A percentile compares a stretch with the other conserved stretches of the same genome.
Conservation (phyloP, 2,888 invertebrate species). For the Lithophane socia region DNA sequence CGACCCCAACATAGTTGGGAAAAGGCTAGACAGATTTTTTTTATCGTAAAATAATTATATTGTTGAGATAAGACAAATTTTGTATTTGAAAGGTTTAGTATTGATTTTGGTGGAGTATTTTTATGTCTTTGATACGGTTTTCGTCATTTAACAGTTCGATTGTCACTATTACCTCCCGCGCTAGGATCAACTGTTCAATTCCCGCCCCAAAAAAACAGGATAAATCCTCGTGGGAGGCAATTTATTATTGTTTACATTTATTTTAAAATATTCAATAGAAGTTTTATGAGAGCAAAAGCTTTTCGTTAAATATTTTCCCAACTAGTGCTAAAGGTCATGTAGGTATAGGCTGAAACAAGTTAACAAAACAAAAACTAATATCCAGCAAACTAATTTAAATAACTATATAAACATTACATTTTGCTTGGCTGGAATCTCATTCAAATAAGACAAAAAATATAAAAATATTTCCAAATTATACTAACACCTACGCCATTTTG, state of each 20-base stretch:
- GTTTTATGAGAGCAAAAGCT: not conserved
- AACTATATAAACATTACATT: not conserved
- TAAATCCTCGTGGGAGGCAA: not conserved
- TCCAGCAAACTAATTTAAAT: not conserved
- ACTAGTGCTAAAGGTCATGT: constrained; percentile 1
- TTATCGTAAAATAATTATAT: not conserved
- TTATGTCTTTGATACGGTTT: not conserved
- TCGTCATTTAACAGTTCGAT: not conserved
- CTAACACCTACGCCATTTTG: constrained; percentile 1
- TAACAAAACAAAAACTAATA: not conserved
- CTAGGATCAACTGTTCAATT: no score
- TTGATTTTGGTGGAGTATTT: not conserved
- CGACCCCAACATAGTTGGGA: no score
- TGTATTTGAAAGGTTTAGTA: not conserved
- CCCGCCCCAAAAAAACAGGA: not conserved
- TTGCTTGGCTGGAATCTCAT: not conserved
- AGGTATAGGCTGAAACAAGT: constrained; percentile 17
- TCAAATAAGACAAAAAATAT: not conserved
- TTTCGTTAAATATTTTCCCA: not conserved
- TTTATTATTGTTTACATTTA: constrained; percentile 8
- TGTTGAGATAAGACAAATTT: not conserved
- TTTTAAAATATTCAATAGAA: constrained; percentile 3
- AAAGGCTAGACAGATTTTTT: no score
- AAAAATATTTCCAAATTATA: not conserved
- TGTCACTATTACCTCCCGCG: not conserved